Evolutionary conservation across 2,888 invertebrate genomes (phyloP), one percentile per base, ranked within the genome.

Genomic region (Mimachlamys varia): DNA sequence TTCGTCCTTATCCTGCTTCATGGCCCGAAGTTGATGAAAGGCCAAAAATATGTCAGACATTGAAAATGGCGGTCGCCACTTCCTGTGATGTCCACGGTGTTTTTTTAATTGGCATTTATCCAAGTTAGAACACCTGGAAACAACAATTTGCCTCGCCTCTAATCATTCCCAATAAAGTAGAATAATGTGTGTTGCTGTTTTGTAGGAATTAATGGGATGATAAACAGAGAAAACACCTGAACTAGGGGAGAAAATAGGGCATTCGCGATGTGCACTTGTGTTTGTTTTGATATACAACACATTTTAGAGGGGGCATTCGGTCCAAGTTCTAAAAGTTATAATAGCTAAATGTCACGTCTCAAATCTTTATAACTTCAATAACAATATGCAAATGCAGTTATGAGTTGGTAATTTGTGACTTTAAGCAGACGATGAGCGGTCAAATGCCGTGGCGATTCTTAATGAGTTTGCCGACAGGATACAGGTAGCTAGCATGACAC

Each of bases 61-160:
- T 91, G 93, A 94, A 94, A 90, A 94, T 94, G 94, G 94, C 94
- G 93, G 93, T 92, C 89, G 88, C 90, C 92, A 94, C 94, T 94
- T 94, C 94, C 94, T 94, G 94, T 94, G 93, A 88, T 88, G 37
- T 88, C 44, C 90, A 53, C 38, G 55, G 44, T 87, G 87, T 89
- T 87, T 53, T n/a, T 62, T 89, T 87, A 55, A 88, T 76, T 91
- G 92, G 90, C 91, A 91, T 49, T 88, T 91, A n/a, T 89, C 91
- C 91, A 91, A 88, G 58, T 88, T 44, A 15, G 58, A 88, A 58
- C 90, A 90, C 90, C 90, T 90, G 90, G 88, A 62, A 49, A 44
- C 27, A 76, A 33, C 76, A 33, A 76, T 76, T 76, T 76, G 33
- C 76, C 33, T 76, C 33, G 76, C 76, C 33, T 76, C 27, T 76